Evolutionary conservation across 1,140 invertebrate genomes (phyloP).

Genomic region (Nephila pilipes): DNA sequence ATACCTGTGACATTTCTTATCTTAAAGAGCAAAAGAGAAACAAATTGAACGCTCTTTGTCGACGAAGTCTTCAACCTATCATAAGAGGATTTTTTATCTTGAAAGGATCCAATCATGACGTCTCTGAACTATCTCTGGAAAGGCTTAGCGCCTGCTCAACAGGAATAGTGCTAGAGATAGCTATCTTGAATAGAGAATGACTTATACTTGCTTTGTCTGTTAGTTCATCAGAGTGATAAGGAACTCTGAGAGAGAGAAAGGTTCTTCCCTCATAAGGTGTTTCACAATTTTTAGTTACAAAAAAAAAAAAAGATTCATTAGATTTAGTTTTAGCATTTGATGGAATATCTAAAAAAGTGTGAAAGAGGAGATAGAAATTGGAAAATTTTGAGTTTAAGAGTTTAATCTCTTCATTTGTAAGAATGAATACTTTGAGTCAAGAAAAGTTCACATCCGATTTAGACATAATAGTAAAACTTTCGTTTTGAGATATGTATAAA

Average conservation of each 20-base stretch:
- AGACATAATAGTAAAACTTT: no score
- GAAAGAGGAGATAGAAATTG: no score
- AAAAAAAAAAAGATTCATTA: no score
- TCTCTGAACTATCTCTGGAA: constrained; percentile 34
- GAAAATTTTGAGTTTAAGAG: no score
- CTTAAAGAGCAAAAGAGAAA: constrained; percentile 58
- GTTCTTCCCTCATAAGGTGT: no score
- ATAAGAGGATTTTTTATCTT: constrained; percentile 50
- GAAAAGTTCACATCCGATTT: no score
- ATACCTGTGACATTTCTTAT: constrained; percentile 66
- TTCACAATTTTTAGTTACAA: no score
- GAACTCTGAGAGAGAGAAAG: neutral
- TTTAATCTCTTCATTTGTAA: no score
- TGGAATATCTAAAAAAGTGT: no score
- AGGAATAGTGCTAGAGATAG: neutral
- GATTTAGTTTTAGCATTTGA: no score
- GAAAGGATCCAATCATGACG: constrained; percentile 23
- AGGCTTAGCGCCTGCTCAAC: constrained; percentile 24
- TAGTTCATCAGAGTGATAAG: constrained; percentile 3
- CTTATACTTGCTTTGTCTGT: neutral
- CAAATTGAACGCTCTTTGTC: constrained; percentile 60
- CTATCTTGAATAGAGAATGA: neutral
- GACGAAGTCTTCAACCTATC: constrained; percentile 32
- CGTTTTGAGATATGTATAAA: no score
- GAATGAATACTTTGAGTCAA: no score